These are phyloP conservation scores for Anhinga rufa DNA, from an alignment of 2,113 vertebrate species.

Conservation along the genomic window DNA sequence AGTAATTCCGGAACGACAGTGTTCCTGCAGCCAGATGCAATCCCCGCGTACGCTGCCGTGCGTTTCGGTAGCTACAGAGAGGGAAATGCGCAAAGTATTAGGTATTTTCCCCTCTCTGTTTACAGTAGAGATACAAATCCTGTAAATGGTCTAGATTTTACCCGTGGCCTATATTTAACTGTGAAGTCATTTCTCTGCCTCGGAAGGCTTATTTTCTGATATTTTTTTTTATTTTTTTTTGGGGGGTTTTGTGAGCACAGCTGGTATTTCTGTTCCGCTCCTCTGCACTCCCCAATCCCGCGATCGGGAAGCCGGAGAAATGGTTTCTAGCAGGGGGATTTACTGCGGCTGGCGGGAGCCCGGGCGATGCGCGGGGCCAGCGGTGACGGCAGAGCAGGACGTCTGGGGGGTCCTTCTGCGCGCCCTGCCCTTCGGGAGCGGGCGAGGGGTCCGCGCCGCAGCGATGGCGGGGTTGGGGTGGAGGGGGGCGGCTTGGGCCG, in stretches of 20 bases:
- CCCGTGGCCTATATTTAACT: conserved; percentile 34
- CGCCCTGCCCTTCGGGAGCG: accelerated
- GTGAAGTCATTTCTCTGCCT: neutral
- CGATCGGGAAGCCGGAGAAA: neutral
- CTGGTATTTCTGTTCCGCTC: conserved; percentile 25
- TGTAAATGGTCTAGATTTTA: neutral
- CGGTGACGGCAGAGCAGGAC: accelerated
- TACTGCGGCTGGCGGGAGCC: neutral
- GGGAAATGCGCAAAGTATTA: neutral
- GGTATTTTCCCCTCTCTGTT: neutral
- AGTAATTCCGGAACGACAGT: neutral
- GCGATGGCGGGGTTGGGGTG: neutral
- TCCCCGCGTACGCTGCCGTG: neutral
- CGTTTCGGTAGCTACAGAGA: neutral
- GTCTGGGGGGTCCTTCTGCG: neutral
- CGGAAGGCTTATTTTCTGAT: neutral
- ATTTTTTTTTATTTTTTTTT: neutral
- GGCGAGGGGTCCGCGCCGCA: neutral
- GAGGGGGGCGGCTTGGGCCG: neutral
- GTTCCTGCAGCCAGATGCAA: neutral
- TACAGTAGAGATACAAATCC: neutral
- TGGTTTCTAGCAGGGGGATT: neutral
- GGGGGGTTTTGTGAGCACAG: neutral
- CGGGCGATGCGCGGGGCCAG: neutral
- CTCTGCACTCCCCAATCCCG: neutral